Base-by-base conservation (phyloP, 1,140 invertebrate genomes). In the Drosophila orosa region DNA sequence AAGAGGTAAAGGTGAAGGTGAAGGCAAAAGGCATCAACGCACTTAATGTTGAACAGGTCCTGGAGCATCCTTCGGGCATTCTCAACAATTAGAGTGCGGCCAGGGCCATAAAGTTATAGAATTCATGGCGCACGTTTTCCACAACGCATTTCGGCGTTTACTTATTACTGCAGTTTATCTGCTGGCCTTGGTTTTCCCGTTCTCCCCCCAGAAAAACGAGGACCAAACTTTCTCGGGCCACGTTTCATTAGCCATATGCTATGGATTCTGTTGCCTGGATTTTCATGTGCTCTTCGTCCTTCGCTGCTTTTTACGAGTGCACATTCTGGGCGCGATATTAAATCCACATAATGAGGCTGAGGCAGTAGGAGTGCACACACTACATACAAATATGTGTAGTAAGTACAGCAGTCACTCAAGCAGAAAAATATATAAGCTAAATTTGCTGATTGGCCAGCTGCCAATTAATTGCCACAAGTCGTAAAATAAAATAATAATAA, bases 41-140 rank as follows among this genome's bases (percentile, higher is more conserved):
- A 42, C n/a, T 63, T 42, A 33, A 57, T 44, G 61, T 33, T 58
- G 54, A 59, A 44, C 39, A 63, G 52, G 61, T 65, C 35, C 42
- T 75, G 48, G 15, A 50, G 59, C 19, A 47, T 52, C 65, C 65
- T 63, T 24, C 6, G 31, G 39, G 25, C 22, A 45, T 6, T 10
- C 13, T 1, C 22, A 44, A 87, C 83, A 86, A 87, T 86, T 86
- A 87, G 79, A 86, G 79, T 68, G 63, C 29, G 48, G 81, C 68
- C 83, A 87, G 82, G 78, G 83, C 74, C 83, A 77, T 86, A 86
- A 87, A 86, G 83, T 87, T 87, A 80, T 86, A 68, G 79, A 59
- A 86, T 87, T 87, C 83, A 86, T 87, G 84, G 67, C 45, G 39
- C 66, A 87, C 83, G 74, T 81, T 81, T 63, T 55, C 50, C 61